Conservation (phyloP, 2,797 vertebrate species). For the Atherinosoma microstoma region DNA sequence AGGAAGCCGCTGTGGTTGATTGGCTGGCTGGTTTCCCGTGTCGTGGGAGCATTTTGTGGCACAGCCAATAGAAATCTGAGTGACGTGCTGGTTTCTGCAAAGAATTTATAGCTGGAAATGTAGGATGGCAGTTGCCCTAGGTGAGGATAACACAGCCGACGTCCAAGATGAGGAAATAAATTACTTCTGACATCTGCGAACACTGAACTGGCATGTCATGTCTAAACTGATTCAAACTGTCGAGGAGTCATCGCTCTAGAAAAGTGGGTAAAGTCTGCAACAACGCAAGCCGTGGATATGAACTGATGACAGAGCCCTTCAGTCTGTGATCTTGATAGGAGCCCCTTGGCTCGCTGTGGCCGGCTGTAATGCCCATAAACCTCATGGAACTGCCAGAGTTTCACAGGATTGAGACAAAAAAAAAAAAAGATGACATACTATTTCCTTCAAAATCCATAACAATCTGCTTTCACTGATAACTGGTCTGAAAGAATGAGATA, state of each 20-base stretch:
- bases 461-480: conserved; percentile 12
- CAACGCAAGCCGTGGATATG: conserved; percentile 31
- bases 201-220: conserved; percentile 55
- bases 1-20: conserved; percentile 39
- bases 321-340: conserved; percentile 53
- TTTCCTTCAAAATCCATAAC: background rate
- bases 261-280: conserved; percentile 23
- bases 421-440: conserved; percentile 18
- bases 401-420: conserved; percentile 37
- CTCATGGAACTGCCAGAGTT: conserved; percentile 46
- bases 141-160: conserved; percentile 12
- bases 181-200: conserved; percentile 44
- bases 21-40: conserved; percentile 1
- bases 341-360: conserved; percentile 38
- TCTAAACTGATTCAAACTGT: conserved; percentile 26
- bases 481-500: conserved; percentile 9
- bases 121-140: conserved; percentile 17
- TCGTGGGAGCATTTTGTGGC: conserved; percentile 28
- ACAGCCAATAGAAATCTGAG: conserved; percentile 28
- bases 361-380: conserved; percentile 68
- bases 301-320: conserved; percentile 72
- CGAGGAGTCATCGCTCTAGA: conserved; percentile 19
- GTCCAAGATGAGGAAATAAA: conserved; percentile 6
- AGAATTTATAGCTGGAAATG: background rate
- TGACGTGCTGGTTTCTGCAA: conserved; percentile 15